These are phyloP conservation scores for Mirza zaza DNA, from an alignment of 2,113 vertebrate species.

Conservation along the genomic window DNA sequence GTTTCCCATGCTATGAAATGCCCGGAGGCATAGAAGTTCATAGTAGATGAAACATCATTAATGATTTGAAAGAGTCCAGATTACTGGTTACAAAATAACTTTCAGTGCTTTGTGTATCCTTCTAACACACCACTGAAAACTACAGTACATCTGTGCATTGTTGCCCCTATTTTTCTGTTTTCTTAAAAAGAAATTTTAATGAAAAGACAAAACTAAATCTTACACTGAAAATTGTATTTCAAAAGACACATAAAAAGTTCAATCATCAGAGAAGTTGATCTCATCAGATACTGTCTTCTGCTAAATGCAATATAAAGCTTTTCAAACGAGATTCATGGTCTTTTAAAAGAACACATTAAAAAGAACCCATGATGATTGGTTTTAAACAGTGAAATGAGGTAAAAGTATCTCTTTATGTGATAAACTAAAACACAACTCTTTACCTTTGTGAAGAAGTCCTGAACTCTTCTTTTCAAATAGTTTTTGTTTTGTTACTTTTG, in stretches of 20 bases:
- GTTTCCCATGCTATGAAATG: neutral
- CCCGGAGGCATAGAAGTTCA: neutral
- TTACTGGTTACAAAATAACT: neutral
- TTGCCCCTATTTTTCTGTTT: neutral
- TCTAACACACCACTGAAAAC: neutral
- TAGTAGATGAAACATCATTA: neutral
- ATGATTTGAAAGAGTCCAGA: constrained; percentile 8
- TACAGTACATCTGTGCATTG: neutral
- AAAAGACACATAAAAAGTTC: constrained; percentile 8
- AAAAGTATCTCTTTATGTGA: neutral
- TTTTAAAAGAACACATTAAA: constrained; percentile 35
- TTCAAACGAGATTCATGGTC: neutral
- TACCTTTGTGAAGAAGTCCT: constrained; percentile 77
- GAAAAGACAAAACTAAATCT: constrained; percentile 46
- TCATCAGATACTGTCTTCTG: constrained; percentile 6
- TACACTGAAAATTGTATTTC: neutral
- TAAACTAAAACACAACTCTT: constrained; percentile 32
- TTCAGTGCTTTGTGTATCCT: neutral
- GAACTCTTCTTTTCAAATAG: constrained; percentile 67
- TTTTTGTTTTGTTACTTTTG: constrained; percentile 77
- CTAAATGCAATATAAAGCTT: neutral
- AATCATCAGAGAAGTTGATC: neutral
- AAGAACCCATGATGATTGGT: neutral
- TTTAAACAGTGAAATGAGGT: constrained; percentile 21
- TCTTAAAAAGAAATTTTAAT: constrained; percentile 28